Conservation (phyloP, 2,113 vertebrate genomes). For the Aspidoscelis tigris region DNA sequence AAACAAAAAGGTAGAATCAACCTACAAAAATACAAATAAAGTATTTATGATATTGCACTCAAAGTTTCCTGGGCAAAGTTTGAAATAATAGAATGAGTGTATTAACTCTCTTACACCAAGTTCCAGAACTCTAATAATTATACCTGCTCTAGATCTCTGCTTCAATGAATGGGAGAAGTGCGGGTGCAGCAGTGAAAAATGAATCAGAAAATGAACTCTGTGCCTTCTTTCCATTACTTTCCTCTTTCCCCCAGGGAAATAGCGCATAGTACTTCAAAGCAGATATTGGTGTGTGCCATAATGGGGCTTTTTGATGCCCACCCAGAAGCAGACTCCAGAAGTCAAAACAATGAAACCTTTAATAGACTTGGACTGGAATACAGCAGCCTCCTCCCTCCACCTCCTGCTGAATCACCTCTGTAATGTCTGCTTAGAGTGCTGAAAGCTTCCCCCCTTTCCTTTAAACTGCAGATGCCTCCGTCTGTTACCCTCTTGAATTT, state of each 20-base stretch:
- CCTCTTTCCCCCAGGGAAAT: constrained; percentile 4
- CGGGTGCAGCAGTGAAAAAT: constrained; percentile 7
- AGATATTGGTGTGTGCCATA: neutral
- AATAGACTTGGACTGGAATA: neutral
- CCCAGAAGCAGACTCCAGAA: constrained; percentile 37
- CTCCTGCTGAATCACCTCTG: constrained; percentile 36
- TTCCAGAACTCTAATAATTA: constrained; percentile 5
- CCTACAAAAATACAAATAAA: too few relatives aligned
- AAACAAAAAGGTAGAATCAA: too few relatives aligned
- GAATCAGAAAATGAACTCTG: constrained; percentile 31
- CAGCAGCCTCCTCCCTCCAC: neutral
- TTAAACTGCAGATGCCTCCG: constrained; percentile 8
- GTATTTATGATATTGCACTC: too few relatives aligned
- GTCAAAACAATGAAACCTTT: constrained; percentile 36
- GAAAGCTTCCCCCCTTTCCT: constrained; percentile 26
- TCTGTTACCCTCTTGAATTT: neutral
- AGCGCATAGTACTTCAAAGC: constrained; percentile 32
- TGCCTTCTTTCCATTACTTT: constrained; percentile 2
- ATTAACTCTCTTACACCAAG: neutral
- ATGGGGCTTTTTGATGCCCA: constrained; percentile 27
- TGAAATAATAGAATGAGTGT: neutral
- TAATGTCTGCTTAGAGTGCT: constrained; percentile 20
- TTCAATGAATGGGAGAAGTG: constrained; percentile 33
- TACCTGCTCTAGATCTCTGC: constrained; percentile 6
- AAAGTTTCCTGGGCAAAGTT: neutral